Base-by-base conservation (phyloP, 2,888 invertebrate species). In the Heliconius cydno region DNA sequence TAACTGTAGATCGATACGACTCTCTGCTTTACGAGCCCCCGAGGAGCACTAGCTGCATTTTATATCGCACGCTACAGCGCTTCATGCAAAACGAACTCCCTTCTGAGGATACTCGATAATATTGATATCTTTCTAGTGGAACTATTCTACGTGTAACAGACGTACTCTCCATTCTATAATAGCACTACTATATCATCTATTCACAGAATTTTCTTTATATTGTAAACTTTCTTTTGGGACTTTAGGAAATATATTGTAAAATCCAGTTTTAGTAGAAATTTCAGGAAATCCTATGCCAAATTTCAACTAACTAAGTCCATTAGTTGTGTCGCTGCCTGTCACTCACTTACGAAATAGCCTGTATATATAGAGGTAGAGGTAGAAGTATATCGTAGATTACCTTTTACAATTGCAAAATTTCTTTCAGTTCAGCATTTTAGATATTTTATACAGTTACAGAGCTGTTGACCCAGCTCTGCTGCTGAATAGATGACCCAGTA, bases 61-160 rank as follows among this genome's bases (percentile, higher is more conserved):
- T 81, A 81, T 81, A 77, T 72, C 30, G 76, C 72, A 63, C 70
- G 70, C 70, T 70, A 46, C 68, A 77, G 76, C 65, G 70, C 38
- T 79, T 79, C 41, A 81, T 81, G 74, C 79, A 79, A 81, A 81
- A 77, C 74, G 46, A 79, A 72, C 74, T 63, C 76, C 79, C 81
- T 81, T 41, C 75, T 46, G 75, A 75, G 75, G 38, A 75, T 75
- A 41, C 65, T 65, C 41, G 12, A 46, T 75, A 41, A 75, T 63
- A 75, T 75, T 22, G 28, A 73, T 60, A 73, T 60, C 60, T 70
- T 70, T 70, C 15, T 41, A 70, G 25, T 25, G 15, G 25, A 70
- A 38, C n/a, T 15, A 41, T 70, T 41, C 25, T n/a, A 68, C 38
- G 38, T 41, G 9, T 34, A 73, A 30, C 19, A n/a, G 72, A 28